Conservation (phyloP, 2,797 vertebrate species). For the Steatocranus sp. region DNA sequence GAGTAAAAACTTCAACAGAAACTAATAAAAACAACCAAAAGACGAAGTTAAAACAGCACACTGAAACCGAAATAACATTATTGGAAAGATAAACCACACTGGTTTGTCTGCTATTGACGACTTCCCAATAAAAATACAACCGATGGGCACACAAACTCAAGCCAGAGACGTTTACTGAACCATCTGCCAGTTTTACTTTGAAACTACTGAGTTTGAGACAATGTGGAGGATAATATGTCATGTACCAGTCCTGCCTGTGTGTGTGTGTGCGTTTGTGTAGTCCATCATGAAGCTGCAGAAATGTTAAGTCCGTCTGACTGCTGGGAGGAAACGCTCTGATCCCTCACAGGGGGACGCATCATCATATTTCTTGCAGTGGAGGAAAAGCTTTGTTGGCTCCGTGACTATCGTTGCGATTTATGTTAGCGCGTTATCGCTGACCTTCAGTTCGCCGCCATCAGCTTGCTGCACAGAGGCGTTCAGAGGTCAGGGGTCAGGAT, state of each 20-base stretch:
- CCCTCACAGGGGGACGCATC: neutral
- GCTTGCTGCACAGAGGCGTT: neutral
- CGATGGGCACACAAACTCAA: neutral
- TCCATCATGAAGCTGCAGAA: neutral
- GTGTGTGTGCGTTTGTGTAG: neutral
- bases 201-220: neutral
- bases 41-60: neutral
- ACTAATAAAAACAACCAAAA: neutral
- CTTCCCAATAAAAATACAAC: neutral
- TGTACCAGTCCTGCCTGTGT: neutral
- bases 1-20: neutral
- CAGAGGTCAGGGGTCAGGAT: neutral
- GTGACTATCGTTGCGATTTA: neutral
- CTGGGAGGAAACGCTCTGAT: conserved; percentile 24
- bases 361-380: neutral
- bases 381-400: neutral
- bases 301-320: neutral
- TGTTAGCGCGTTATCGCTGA: neutral
- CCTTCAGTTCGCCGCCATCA: neutral
- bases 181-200: neutral
- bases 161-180: neutral
- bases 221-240: neutral
- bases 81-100: neutral
- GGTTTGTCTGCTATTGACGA: neutral
- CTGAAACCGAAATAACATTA: neutral